Base-by-base conservation (phyloP, 2,888 invertebrate genomes). In the Mythimna lalbum region DNA sequence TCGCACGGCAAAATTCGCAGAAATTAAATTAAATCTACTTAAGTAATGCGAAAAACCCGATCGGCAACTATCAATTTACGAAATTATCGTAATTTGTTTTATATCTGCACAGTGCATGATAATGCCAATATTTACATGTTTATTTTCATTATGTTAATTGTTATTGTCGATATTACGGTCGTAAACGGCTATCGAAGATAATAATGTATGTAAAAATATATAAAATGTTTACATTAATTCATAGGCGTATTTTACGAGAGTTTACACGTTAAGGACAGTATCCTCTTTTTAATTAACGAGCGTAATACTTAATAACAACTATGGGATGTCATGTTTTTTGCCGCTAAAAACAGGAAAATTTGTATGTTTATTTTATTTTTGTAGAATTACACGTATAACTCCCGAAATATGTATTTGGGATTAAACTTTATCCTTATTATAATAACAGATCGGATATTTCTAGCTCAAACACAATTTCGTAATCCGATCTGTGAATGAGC, bases 1-100 rank as follows among this genome's bases (percentile, higher is more conserved):
- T 92, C 92, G 93, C 93, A 87, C 87, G 69, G 91, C 92, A 71
- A 77, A 69, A 76, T 72, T 73, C 80, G 78, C 76, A 80, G 65
- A 62, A 78, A 72, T 73, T 63, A 76, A 73, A 74, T 66, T 79
- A 53, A 36, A 68, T 65, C 59, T 63, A 77, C 78, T 64, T 67
- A 71, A 39, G 63, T 81, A 78, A 65, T 55, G 69, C 61, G 72
- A 69, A 80, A 63, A 78, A 84, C 78, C 73, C 67, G 82, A 73
- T 70, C 64, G 69, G 23, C 76, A 72, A 76, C 81, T 83, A 85
- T 83, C 80, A 77, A 78, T 85, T 78, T 60, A 75, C 74, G 66
- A 83, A 87, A 84, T 87, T 78, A 81, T 79, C 82, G 79, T 88
- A 86, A 89, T 89, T 88, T 85, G 83, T 81, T 69, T 83, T 80